Evolutionary conservation across 2,888 invertebrate species (phyloP).

Genomic region (Panzeria rudis): DNA sequence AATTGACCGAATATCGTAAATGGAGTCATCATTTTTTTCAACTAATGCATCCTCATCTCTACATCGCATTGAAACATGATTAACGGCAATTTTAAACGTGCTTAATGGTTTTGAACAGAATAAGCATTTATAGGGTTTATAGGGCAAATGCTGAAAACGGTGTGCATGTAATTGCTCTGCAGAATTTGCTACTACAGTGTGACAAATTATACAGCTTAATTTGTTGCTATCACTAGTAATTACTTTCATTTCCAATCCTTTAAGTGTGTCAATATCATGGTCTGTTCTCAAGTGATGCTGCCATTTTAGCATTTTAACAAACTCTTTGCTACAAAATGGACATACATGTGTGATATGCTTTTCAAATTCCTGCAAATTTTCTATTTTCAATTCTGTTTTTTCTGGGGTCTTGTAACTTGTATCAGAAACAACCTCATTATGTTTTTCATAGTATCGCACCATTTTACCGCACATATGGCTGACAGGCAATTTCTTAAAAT

Average conservation of each 20-base stretch:
- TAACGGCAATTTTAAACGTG: constrained; percentile 51
- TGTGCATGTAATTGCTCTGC: constrained; percentile 57
- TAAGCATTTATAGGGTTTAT: constrained; percentile 66
- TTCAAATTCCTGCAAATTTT: constrained; percentile 58
- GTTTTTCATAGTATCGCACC: not conserved
- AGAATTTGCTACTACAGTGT: constrained; percentile 42
- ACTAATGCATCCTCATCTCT: not conserved
- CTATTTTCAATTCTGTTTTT: not conserved
- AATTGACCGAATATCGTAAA: not conserved
- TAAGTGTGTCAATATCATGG: constrained; percentile 61
- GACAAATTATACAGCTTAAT: constrained; percentile 63
- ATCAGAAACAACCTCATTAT: not conserved
- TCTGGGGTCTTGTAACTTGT: not conserved
- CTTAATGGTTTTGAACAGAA: constrained; percentile 45
- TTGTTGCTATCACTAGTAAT: constrained; percentile 43
- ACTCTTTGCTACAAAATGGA: constrained; percentile 65
- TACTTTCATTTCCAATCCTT: constrained; percentile 62
- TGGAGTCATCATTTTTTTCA: not conserved
- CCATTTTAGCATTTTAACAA: constrained; percentile 54
- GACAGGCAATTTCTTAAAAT: not conserved
- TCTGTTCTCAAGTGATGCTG: constrained; percentile 58
- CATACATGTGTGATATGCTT: constrained; percentile 63
- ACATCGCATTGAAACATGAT: constrained; percentile 54
- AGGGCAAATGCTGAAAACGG: constrained; percentile 69
- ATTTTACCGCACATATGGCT: constrained; percentile 41